Evolutionary conservation across 1,140 invertebrate species (phyloP), one percentile per base, ranked within the genome.

Genomic region (Formica selysi): DNA sequence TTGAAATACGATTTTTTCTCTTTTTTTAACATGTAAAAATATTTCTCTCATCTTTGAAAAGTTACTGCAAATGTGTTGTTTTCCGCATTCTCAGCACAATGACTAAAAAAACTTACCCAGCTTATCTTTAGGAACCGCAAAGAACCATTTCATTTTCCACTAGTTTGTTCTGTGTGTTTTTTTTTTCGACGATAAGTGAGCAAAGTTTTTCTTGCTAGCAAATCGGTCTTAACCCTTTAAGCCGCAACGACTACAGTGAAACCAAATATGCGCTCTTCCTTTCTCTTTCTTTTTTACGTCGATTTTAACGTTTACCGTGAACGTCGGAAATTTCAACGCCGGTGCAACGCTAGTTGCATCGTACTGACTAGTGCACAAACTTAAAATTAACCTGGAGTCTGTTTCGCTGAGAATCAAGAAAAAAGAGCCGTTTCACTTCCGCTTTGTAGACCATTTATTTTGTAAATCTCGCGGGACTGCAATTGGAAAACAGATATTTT

Each of bases 181-280:
- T 61, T 61, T n/a, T 73, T 81, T 83, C 19, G 26, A 81, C 38
- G 29, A 62, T 74, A 74, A 83, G 68, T 62, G 54, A 83, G 79
- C 44, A 74, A 74, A 83, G 68, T 83, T 83, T 48, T 19, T 19
- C 26, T 29, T 4, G 26, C 26, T 48, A 29, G 54, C 38, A 38
- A 44, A 73, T 44, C 29, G 44, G 59, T 79, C 32, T 51, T 83
- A 83, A 83, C 79, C 54, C 68, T 83, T 74, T 74, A 83, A 83
- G 68, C 54, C 68, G 26, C 79, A 26, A 16, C 36, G 8, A 80
- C 65, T 19, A 22, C 38, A 51, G 62, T 36, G 19, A 13, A 44
- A 74, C 54, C 29, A 62, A 64, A 83, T 74, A 61, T 73, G n/a
- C 19, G 19, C 26, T n/a, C 8, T 74, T n/a, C 7, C 16, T 70